These are phyloP conservation scores for Grallaria varia DNA, from an alignment of 2,113 vertebrate genomes.

Conservation along the genomic window DNA sequence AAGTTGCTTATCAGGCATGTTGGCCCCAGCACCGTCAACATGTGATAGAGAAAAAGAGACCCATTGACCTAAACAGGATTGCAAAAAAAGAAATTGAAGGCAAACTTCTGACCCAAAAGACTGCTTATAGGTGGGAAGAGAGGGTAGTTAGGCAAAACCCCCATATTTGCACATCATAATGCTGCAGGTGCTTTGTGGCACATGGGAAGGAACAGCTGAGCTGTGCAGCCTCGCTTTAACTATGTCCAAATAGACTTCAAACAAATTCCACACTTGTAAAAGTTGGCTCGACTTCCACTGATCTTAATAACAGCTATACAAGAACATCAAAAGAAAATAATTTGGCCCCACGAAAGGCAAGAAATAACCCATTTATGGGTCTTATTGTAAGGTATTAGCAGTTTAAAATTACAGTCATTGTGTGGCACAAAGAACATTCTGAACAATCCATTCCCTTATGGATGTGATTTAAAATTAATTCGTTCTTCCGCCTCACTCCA, in stretches of 20 bases:
- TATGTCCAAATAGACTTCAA: background rate
- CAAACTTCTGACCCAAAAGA: background rate
- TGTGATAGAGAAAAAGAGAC: background rate
- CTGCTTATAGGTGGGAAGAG: background rate
- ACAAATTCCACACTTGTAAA: background rate
- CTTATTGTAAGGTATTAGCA: slow-evolving; percentile 60
- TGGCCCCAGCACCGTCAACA: background rate
- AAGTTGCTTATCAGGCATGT: background rate
- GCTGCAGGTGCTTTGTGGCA: background rate
- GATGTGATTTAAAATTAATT: slow-evolving; percentile 66
- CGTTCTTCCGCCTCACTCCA: slow-evolving; percentile 48
- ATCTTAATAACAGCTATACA: slow-evolving; percentile 2
- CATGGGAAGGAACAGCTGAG: background rate
- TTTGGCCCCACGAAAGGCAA: slow-evolving; percentile 34
- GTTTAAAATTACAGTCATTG: slow-evolving; percentile 66
- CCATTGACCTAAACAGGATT: background rate
- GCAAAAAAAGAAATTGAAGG: background rate
- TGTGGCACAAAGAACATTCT: slow-evolving; percentile 55
- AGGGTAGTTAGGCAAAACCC: background rate
- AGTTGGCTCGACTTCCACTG: background rate
- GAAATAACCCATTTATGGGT: slow-evolving; percentile 46
- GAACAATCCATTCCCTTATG: slow-evolving; percentile 62
- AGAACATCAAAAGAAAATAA: slow-evolving; percentile 45
- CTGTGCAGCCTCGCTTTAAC: background rate
- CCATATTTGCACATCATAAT: background rate